These are phyloP conservation scores for Oxyura jamaicensis DNA, from an alignment of 2,113 vertebrate species.

Conservation along the genomic window DNA sequence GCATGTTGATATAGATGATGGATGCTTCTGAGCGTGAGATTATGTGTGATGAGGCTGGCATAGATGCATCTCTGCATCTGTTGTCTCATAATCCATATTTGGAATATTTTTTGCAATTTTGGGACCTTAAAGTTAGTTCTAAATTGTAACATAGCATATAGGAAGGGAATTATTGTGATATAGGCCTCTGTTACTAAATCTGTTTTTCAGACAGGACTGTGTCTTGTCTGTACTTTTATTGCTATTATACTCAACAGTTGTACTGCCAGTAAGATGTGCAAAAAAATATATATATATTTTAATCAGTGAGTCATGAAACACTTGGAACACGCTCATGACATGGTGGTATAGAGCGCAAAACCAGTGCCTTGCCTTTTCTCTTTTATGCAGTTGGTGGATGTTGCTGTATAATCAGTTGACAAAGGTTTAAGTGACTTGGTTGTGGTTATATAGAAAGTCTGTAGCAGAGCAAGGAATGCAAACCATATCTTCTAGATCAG, in stretches of 20 bases:
- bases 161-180: background rate
- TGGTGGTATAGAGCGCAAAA: background rate
- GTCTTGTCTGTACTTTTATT: background rate
- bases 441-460: conserved; percentile 56
- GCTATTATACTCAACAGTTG: background rate
- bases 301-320: background rate
- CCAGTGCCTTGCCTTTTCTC: background rate
- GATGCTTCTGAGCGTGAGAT: background rate
- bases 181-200: background rate
- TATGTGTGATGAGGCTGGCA: background rate
- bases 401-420: background rate
- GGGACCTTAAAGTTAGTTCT: background rate
- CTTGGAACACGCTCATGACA: background rate
- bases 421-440: conserved; percentile 22
- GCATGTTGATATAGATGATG: background rate
- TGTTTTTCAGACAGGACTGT: background rate
- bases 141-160: background rate
- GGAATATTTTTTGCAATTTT: background rate
- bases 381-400: background rate
- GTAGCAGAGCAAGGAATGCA: conserved; percentile 19
- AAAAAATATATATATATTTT: background rate
- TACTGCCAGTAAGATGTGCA: background rate
- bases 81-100: background rate
- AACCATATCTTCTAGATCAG: background rate
- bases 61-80: background rate